A percentile compares a stretch with the other conserved stretches of the same genome.
Conservation (phyloP, 1,140 invertebrate species). For the Aphis gossypii region DNA sequence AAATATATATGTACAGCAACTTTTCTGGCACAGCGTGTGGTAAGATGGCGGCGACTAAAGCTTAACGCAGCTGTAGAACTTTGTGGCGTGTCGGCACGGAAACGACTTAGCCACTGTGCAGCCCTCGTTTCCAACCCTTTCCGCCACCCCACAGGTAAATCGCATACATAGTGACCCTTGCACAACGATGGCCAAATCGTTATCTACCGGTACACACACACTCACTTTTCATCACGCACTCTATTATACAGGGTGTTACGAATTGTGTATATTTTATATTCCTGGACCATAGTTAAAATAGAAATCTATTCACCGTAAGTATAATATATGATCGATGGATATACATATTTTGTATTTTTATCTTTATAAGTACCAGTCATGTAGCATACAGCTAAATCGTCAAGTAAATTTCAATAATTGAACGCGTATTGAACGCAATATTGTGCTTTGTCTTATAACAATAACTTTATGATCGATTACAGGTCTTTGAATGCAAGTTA, state of each 20-base stretch:
- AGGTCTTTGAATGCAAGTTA: not conserved
- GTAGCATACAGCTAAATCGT: too few species aligned
- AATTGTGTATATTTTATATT: not conserved
- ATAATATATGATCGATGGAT: not conserved
- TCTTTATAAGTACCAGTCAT: not conserved
- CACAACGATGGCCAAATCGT: conserved; percentile 41
- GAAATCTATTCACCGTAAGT: not conserved
- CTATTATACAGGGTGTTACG: not conserved
- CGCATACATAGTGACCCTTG: conserved; percentile 41
- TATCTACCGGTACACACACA: conserved; percentile 28
- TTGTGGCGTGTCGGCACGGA: conserved; percentile 58
- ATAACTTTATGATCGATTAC: not conserved
- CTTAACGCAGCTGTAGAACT: conserved; percentile 48
- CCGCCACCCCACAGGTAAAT: conserved; percentile 37
- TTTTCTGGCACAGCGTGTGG: conserved; percentile 44
- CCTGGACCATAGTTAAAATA: not conserved
- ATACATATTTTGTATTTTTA: not conserved
- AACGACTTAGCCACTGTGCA: conserved; percentile 49
- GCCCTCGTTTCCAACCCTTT: conserved; percentile 42
- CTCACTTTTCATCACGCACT: not conserved
- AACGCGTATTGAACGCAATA: not conserved
- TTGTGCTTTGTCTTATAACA: not conserved
- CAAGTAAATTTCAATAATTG: not conserved
- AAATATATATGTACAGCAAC: not conserved
- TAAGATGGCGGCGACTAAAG: conserved; percentile 49